Evolutionary conservation across 64 coral and sea anemone species (phyloP), one percentile per base, ranked within the genome.

Genomic region (Acropora yongei): DNA sequence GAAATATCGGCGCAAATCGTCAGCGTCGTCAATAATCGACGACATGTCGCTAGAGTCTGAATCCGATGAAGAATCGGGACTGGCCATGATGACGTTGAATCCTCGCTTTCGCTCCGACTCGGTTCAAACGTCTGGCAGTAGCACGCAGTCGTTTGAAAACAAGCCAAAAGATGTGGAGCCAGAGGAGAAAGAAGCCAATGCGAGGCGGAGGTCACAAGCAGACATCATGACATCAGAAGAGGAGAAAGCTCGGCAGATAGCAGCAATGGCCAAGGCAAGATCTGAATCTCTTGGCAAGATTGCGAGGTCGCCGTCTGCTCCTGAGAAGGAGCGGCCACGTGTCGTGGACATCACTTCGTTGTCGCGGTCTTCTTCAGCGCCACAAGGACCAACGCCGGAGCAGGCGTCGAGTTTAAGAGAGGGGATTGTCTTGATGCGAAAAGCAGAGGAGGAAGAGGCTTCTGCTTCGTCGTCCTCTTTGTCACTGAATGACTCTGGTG

Each of bases 281-380:
- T 81, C 89, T 1, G 91, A 92, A 41, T 41, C 86, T 1, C 43
- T 86, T 8, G 45, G 77, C 14, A 98, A 93, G 90, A 57, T 99
- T 41, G 88, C 94, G 2, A 91, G 97, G 2, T 99, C 97, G 4
- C 93, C 97, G 17, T 99, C 97, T 8, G 97, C 83, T n/a, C 97
- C 97, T 0, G 74, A 80, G 45, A 96, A 99, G 44, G 83, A 93
- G 39, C 75, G 91, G 4, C 91, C 91, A 49, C 95, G 93, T 19
- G 91, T 76, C n/a, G 97, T 96, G 40, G 78, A 89, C 0, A 66
- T 79, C 1, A 88, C 81, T 1, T 91, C 94, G 4, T 82, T 95
- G n/a, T 91, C 94, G 14, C 91, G 97, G 49, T 99, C 97, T 3
- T 96, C 90, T 12, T 99, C 97, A 18, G 97, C 90, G 55, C 94